Base-by-base conservation (phyloP, 2,113 vertebrate genomes). In the Ascaphus truei region DNA sequence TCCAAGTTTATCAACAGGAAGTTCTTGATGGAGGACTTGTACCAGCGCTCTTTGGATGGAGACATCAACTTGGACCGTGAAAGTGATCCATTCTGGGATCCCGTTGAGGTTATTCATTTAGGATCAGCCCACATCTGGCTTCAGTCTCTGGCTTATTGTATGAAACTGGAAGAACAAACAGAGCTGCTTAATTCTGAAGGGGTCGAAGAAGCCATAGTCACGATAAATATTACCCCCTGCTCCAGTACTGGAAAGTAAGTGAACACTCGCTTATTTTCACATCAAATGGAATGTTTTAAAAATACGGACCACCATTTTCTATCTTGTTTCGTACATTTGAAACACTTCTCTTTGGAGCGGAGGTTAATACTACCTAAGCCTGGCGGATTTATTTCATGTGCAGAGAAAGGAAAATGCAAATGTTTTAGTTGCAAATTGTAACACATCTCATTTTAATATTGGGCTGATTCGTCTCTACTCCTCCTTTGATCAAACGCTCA, bases 1-100 rank as follows among this genome's bases (percentile, higher is more conserved):
- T 80, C 86, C 41, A 96, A 95, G 82, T 95, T 96, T 72, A 86
- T 95, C 47, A 94, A 95, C 58, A 92, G 93, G 43, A 96, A 95
- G 74, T 95, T 92, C 77, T 83, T 95, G 16, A 96, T 95, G 92
- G 93, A 94, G 62, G 94, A 96, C 26, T 64, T 92, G 34, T 94
- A 94, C 76, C 92, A 91, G 85, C 83, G 53, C 59, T 88, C 91
- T 59, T 78, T 77, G 2, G 86, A 89, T 58, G 86, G 75, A 20
- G 75, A 72, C 16, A 25, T 82, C 22, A 56, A 71, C 72, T 77
- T 57, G 50, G 81, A 78, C 62, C 79, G 79, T 1, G 89, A 92
- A 3, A 80, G 81, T 73, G 92, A 94, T 75, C 93, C 93, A 0
- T 96, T 96, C 81, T 94, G 95, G 95, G 93, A 96, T 56, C 92